phyloP scores from a whole-genome alignment of 2,797 vertebrate species.

The Diplodus sargus region DNA sequence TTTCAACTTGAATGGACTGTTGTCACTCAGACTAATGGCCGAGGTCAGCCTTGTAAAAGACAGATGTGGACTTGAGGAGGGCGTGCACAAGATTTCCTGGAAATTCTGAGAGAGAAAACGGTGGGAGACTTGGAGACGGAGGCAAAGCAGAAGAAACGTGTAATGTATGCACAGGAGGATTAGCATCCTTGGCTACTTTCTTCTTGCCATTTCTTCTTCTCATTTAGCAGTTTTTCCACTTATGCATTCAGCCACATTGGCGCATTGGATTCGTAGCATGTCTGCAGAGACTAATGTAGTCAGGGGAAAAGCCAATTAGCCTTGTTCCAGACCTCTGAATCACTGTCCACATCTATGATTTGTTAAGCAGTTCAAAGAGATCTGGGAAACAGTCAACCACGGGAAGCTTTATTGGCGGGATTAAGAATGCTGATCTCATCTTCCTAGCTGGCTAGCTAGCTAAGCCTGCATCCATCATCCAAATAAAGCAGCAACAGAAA shows the following conservation, averaged over 20 bases:
- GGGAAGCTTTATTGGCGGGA: neutral
- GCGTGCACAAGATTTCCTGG: neutral
- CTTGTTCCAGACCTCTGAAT: constrained; percentile 16
- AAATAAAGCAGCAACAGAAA: neutral
- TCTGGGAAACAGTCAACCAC: neutral
- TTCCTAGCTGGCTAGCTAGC: neutral
- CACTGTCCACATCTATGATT: neutral
- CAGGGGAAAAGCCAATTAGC: neutral
- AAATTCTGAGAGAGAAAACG: neutral
- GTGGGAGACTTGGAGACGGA: neutral
- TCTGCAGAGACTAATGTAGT: neutral
- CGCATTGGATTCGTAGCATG: neutral
- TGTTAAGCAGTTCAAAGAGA: neutral
- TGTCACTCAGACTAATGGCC: constrained; percentile 19
- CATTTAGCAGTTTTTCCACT: neutral
- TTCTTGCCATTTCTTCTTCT: neutral
- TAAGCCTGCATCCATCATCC: neutral
- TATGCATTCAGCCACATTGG: neutral
- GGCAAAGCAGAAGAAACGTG: neutral
- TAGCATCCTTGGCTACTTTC: neutral
- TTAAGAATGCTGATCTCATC: neutral
- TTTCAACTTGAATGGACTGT: constrained; percentile 17
- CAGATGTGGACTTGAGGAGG: neutral
- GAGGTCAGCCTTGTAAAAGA: constrained; percentile 13
- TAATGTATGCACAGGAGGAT: neutral